These are phyloP conservation scores for Picathartes gymnocephalus DNA, from an alignment of 2,113 vertebrate species.

Conservation along the genomic window DNA sequence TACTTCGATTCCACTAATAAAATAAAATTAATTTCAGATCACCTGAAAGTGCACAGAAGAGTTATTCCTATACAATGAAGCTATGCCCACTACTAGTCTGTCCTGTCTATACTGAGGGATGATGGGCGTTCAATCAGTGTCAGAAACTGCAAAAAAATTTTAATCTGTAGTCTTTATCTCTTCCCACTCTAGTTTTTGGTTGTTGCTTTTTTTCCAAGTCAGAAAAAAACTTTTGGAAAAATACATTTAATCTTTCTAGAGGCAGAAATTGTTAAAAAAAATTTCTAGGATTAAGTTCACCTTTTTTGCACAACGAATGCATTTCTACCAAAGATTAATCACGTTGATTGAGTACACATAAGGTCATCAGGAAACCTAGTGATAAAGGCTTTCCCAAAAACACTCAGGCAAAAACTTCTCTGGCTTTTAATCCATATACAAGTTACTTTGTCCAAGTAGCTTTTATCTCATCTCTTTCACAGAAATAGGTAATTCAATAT, in stretches of 20 bases:
- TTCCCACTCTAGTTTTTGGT: neutral
- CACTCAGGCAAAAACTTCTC: neutral
- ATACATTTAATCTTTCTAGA: neutral
- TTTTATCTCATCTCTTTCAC: neutral
- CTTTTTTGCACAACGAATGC: neutral
- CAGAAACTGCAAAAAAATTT: neutral
- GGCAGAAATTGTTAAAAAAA: neutral
- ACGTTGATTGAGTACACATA: neutral
- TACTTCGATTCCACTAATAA: neutral
- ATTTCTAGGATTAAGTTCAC: constrained; percentile 18
- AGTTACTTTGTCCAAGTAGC: neutral
- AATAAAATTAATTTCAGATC: constrained; percentile 15
- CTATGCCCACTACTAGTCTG: neutral
- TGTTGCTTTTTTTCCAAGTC: neutral
- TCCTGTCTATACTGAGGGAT: neutral
- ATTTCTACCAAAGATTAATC: constrained; percentile 22
- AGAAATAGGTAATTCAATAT: neutral
- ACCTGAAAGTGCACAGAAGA: neutral
- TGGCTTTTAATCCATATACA: neutral
- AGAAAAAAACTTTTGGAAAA: neutral
- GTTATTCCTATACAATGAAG: neutral
- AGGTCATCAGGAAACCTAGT: neutral
- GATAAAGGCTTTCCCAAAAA: neutral
- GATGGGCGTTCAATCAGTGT: neutral
- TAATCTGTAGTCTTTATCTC: neutral